Percentiles rank a stretch among this genome's conserved stretches.
Conservation (phyloP, 1,140 invertebrate species). For the Phthorimaea operculella region DNA sequence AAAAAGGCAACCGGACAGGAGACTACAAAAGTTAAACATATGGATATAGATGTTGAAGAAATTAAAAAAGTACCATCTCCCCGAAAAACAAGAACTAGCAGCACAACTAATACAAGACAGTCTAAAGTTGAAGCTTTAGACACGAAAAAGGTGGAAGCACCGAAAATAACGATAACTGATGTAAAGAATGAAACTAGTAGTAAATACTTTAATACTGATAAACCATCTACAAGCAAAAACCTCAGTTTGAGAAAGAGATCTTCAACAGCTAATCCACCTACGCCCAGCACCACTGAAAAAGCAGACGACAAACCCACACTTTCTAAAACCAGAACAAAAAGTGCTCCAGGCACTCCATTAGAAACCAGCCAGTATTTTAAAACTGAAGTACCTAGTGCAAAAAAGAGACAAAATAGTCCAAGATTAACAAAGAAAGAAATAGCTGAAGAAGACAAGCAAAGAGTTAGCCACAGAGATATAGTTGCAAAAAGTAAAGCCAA, state of each 20-base stretch:
- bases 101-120: slow-evolving; percentile 11
- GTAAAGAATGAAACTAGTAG: slow-evolving; percentile 33
- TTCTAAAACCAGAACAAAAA: slow-evolving; percentile 38
- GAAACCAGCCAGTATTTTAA: slow-evolving; percentile 55
- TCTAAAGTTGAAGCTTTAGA: slow-evolving; percentile 5
- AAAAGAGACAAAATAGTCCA: slow-evolving; percentile 17
- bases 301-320: slow-evolving; percentile 18
- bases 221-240: slow-evolving; percentile 14
- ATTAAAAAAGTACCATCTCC: background rate
- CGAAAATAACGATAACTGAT: slow-evolving; percentile 39
- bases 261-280: slow-evolving; percentile 30
- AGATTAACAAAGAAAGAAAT: slow-evolving; percentile 20
- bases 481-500: slow-evolving; percentile 33
- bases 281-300: slow-evolving; percentile 15
- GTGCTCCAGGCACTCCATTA: slow-evolving; percentile 27
- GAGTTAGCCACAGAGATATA: slow-evolving; percentile 55
- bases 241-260: slow-evolving; percentile 37
- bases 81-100: slow-evolving; percentile 16
- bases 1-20: background rate
- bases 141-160: slow-evolving; percentile 13
- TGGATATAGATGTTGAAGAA: background rate
- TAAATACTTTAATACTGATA: slow-evolving; percentile 41
- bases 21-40: background rate
- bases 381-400: slow-evolving; percentile 14
- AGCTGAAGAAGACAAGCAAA: slow-evolving; percentile 27